These are phyloP conservation scores for Thereva unica DNA, from an alignment of 2,888 invertebrate species.

Conservation along the genomic window DNA sequence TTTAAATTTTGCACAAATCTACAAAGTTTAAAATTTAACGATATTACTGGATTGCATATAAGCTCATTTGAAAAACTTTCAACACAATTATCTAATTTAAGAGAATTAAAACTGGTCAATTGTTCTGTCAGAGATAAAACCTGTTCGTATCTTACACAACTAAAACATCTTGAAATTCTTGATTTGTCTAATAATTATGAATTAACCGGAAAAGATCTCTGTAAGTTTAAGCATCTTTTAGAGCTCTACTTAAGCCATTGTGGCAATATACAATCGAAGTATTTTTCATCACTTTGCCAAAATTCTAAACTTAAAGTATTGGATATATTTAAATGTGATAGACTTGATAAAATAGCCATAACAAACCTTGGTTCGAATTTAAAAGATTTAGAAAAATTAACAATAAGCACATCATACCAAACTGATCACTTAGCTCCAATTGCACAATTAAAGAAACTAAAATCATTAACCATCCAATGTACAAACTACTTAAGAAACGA, in stretches of 20 bases:
- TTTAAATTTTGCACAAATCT: slow-evolving; percentile 38
- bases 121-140: slow-evolving; percentile 33
- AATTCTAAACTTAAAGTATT: slow-evolving; percentile 33
- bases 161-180: slow-evolving; percentile 29
- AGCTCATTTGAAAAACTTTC: slow-evolving; percentile 23
- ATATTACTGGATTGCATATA: slow-evolving; percentile 8
- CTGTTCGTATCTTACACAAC: slow-evolving; percentile 9
- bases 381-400: slow-evolving; percentile 24
- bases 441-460: slow-evolving; percentile 22
- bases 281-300: slow-evolving; percentile 37
- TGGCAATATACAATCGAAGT: slow-evolving; percentile 32
- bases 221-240: slow-evolving; percentile 30
- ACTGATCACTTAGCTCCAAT: slow-evolving; percentile 20
- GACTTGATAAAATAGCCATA: slow-evolving; percentile 25
- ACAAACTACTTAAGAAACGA: slow-evolving; percentile 2
- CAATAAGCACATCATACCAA: slow-evolving; percentile 31
- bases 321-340: slow-evolving; percentile 39
- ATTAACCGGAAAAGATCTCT: slow-evolving; percentile 38
- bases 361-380: background rate
- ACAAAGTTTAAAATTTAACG: slow-evolving; percentile 29
- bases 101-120: slow-evolving; percentile 25
- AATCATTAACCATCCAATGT: slow-evolving; percentile 28
- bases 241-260: slow-evolving; percentile 39
- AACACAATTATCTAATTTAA: slow-evolving; percentile 12
- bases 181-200: slow-evolving; percentile 38